Conservation (phyloP, 2,113 vertebrate genomes). For the Budorcas taxicolor region DNA sequence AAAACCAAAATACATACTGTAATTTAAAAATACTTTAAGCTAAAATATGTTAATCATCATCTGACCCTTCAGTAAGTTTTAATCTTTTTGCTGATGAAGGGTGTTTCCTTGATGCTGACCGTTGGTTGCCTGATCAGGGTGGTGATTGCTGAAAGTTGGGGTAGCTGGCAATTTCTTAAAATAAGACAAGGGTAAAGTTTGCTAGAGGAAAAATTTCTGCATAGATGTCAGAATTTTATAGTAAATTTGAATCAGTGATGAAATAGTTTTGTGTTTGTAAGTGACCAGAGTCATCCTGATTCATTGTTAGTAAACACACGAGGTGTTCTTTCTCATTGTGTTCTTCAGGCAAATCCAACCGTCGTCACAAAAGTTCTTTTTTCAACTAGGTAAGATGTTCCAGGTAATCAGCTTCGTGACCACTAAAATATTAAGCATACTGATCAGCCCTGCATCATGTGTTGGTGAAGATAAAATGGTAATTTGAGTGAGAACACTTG, state of each 20-base stretch:
- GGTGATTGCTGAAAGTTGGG: not conserved
- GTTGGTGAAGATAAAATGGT: not conserved
- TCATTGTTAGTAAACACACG: not conserved
- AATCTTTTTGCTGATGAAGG: not conserved
- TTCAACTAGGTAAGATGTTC: not conserved
- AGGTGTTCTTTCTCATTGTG: not conserved
- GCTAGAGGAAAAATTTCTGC: not conserved
- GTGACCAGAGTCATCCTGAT: not conserved
- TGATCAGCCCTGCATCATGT: not conserved
- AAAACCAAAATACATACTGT: not conserved
- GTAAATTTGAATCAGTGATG: not conserved
- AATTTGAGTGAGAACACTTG: not conserved
- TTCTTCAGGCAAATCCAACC: not conserved
- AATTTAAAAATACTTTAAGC: not conserved
- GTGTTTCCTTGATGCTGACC: not conserved
- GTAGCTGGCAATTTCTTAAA: not conserved
- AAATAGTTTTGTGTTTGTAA: not conserved
- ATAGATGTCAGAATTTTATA: not conserved
- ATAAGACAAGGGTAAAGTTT: not conserved
- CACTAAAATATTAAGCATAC: not conserved
- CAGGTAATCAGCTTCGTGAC: not conserved
- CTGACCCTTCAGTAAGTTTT: not conserved
- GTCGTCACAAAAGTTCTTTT: not conserved
- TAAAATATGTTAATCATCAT: not conserved
- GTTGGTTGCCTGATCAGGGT: not conserved